Evolutionary conservation across 2,888 invertebrate species (phyloP), one percentile per base, ranked within the genome.

Genomic region (Cloeon dipterum): DNA sequence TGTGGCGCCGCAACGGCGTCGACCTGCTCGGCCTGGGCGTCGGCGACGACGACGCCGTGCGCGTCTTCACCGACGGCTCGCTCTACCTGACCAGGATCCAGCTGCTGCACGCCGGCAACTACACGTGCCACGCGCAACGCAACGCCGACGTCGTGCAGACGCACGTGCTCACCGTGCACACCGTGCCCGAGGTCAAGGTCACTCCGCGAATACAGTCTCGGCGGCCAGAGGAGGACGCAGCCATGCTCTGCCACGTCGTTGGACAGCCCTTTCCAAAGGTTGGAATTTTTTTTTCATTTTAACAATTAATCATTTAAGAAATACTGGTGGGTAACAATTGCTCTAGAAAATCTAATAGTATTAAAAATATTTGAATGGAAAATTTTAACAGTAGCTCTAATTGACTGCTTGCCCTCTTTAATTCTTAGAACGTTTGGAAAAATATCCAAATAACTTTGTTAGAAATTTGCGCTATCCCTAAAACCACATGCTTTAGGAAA

Each of bases 81-180:
- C 61, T 79, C 34, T 78, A 76, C 53, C 59, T 78, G 43, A 73
- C 72, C 33, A 63, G 70, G 45, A 71, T 76, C 41, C 74, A 74
- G 47, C 60, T 77, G 34, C 65, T 74, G 41, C 75, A 77, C 52
- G 70, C 74, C 34, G 78, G 77, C 17, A 77, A 78, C 61, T 77
- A 76, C 55, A 73, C 74, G 3, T 78, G 78, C 49, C 72, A 74
- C 50, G 75, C 76, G 16, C 65, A 70, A 44, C 60, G 71, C 41
- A 74, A 76, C 54, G 67, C 70, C 41, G 70, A 72, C 46, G 70
- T 76, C 34, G 68, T 73, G 34, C 77, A 78, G 52, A 73, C 75
- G 5, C 77, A 78, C 52, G 62, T 74, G 26, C 63, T 78, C 26
- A 70, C 68, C 21, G 74, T 78, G 23, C 72, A 75, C 53, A 73